Evolutionary conservation across 2,113 vertebrate genomes (phyloP), one percentile per base, ranked within the genome.

Genomic region (Neogobius melanostomus): DNA sequence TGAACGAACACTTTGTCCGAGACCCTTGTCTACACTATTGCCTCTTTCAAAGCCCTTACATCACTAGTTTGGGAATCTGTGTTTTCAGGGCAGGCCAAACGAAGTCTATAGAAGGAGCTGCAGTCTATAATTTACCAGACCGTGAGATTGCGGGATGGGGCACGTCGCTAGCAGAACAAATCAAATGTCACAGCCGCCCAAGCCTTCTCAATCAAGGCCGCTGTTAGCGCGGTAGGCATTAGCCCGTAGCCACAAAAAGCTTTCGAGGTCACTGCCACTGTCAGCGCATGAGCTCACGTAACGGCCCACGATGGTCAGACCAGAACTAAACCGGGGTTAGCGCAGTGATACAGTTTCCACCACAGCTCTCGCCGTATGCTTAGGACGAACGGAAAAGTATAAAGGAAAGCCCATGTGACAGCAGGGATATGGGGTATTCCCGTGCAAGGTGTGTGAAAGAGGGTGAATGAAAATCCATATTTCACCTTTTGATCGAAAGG

Each of bases 191-290:
- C 74, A 80, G 81, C 82, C 80, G 53, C 75, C 77, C 75, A 6
- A 21, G 70, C 69, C 76, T 89, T 85, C 86, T 86, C 86, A 83
- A 80, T 78, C 79, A 71, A 28, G 53, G 66, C 48, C 81, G 3
- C 74, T 80, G 77, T 87, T 77, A 82, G 81, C 36, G 47, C 81
- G 21, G 53, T 11, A 75, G 75, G 56, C 72, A 82, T 81, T 77
- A 84, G 69, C 79, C 74, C 52, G 15, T 66, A 66, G 43, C 76
- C 77, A 78, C 76, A 77, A 83, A 75, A 50, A 88, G 83, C 79
- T 82, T 82, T 46, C 83, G 84, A 88, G 84, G 77, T 87, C 80
- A 72, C 28, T 9, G 36, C 71, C 87, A 80, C 83, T 79, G 66
- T 77, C 72, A 79, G 64, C 36, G 49, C 80, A 79, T 49, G 71